phyloP scores from a whole-genome alignment of 2,113 vertebrate genomes.

The Lethenteron camtschaticum region DNA sequence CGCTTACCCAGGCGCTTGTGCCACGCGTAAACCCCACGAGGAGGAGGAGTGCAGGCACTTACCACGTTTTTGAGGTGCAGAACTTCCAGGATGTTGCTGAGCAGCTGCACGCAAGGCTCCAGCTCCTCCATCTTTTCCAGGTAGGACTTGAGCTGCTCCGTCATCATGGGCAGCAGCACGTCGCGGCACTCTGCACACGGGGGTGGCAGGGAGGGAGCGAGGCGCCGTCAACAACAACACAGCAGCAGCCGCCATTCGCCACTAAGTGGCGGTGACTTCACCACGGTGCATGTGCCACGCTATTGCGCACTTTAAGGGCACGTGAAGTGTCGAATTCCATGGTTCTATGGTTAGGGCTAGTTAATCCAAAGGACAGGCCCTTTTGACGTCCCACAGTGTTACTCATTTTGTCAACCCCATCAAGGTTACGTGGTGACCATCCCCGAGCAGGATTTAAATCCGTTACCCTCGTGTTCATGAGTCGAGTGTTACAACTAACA shows the following conservation, averaged over 20 bases:
- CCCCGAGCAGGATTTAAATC: not conserved
- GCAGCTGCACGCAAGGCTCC: conserved; percentile 16
- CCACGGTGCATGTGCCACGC: too few relatives aligned
- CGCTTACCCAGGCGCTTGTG: too few relatives aligned
- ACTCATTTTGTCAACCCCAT: not conserved
- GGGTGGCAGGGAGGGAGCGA: conserved; percentile 11
- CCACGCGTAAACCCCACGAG: too few relatives aligned
- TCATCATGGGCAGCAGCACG: conserved; percentile 11
- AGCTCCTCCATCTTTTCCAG: conserved; percentile 15
- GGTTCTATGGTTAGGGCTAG: too few relatives aligned
- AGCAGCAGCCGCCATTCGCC: too few relatives aligned
- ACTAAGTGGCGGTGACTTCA: too few relatives aligned
- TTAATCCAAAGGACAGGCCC: too few relatives aligned
- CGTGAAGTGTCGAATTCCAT: too few relatives aligned
- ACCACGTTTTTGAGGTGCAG: conserved; percentile 18
- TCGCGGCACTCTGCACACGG: conserved; percentile 15
- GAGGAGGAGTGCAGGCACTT: not conserved
- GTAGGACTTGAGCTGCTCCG: conserved; percentile 15
- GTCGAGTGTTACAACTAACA: not conserved
- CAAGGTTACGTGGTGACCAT: not conserved
- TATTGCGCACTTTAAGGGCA: too few relatives aligned
- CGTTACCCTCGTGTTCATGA: not conserved
- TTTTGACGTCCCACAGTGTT: not conserved
- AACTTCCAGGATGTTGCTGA: conserved; percentile 21
- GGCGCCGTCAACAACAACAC: too few relatives aligned